Evolutionary conservation across 1,140 invertebrate species (phyloP).

Genomic region (Rhyzopertha dominica): DNA sequence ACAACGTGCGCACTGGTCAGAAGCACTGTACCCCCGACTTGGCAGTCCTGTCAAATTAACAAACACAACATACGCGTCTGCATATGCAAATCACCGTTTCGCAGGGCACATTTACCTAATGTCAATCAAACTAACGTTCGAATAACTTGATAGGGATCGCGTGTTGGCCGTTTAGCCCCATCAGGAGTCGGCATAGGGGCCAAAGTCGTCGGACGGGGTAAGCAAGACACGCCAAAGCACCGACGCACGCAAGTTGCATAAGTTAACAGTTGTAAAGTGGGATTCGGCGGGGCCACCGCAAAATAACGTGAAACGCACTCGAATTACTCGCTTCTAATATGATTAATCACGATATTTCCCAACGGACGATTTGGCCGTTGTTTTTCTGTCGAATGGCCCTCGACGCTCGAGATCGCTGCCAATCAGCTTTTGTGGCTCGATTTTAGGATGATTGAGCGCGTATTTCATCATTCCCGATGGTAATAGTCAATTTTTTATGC

Average conservation of each 20-base stretch:
- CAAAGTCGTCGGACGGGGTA: constrained; percentile 5
- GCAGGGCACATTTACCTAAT: constrained; percentile 18
- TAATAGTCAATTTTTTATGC: too few relatives aligned
- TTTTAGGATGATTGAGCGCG: too few relatives aligned
- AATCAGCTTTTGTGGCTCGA: too few relatives aligned
- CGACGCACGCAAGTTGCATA: constrained; percentile 18
- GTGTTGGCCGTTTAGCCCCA: constrained; percentile 8
- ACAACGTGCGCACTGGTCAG: too few relatives aligned
- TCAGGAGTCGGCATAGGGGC: constrained; percentile 1
- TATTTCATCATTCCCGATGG: too few relatives aligned
- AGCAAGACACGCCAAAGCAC: constrained; percentile 16
- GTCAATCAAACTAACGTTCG: constrained; percentile 19
- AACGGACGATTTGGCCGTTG: constrained; percentile 15
- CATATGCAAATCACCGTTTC: constrained; percentile 17
- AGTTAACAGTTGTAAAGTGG: constrained; percentile 15
- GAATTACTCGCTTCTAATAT: constrained; percentile 16
- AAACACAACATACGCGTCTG: too few relatives aligned
- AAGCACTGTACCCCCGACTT: too few relatives aligned
- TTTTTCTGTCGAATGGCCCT: too few relatives aligned
- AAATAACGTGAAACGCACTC: constrained; percentile 16
- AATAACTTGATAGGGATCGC: constrained; percentile 14
- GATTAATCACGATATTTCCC: constrained; percentile 15
- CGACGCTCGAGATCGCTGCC: too few relatives aligned
- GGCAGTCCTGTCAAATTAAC: too few relatives aligned
- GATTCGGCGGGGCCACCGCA: constrained; percentile 14